Evolutionary conservation across 2,888 invertebrate genomes (phyloP), one percentile per base, ranked within the genome.

Genomic region (Plebejus anna): DNA sequence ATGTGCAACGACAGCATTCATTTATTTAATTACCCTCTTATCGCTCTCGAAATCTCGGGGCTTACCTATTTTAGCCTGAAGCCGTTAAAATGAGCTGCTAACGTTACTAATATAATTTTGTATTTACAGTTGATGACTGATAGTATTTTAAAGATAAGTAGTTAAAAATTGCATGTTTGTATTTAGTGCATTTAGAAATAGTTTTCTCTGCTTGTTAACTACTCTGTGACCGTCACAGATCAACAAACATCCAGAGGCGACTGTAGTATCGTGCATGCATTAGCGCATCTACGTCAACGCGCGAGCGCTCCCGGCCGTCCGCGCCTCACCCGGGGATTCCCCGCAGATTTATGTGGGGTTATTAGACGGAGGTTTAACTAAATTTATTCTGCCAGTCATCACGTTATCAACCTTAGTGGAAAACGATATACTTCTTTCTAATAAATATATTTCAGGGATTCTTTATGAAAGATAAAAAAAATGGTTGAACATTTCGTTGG

Each of bases 301-400:
- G 61, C 61, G 61, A 28, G 28, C 22, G 9, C 28, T 28, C 61
- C 61, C 57, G 57, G 28, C 32, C 16, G 66, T 28, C 66, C 13
- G 32, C 66, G 5, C 66, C 66, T 66, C 66, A 32, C 32, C 36
- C 66, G 66, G 66, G 66, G 32, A 61, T 61, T 28, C 16, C 32
- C 61, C 32, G 66, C 66, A 66, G 66, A 66, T 66, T 66, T 66
- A 66, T 66, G 66, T 66, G 66, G 32, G 13, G 36, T 66, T 66
- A 66, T 66, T 66, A 66, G 32, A 66, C 5, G 13, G 32, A 36
- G 66, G 66, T 36, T 66, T 16, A 66, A 36, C 66, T 66, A 32
- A 66, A 66, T 66, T 66, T 66, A 66, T 66, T 66, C 13, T 66
- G 13, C 66, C 66, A 36, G 66, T 66, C 66, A 66, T 66, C 66